phyloP scores from a whole-genome alignment of 2,797 vertebrate genomes.

The Leucoraja ocellata region DNA sequence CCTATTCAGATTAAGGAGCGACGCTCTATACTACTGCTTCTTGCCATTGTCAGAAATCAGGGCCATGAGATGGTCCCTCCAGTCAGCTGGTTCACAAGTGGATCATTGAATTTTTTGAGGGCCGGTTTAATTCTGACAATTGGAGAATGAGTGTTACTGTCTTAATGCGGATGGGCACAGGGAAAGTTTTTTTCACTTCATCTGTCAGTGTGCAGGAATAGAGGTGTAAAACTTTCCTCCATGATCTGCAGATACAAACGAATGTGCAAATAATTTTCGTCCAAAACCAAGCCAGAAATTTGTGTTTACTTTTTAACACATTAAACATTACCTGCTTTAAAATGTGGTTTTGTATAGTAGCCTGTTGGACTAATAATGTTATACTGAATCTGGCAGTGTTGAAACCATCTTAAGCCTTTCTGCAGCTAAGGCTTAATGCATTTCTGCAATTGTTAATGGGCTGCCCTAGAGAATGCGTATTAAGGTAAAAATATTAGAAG shows the following conservation, averaged over 20 bases:
- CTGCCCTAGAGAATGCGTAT: constrained; percentile 51
- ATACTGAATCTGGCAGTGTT: constrained; percentile 51
- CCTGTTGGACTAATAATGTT: constrained; percentile 50
- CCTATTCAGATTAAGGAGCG: background rate
- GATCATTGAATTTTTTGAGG: background rate
- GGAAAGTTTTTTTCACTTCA: background rate
- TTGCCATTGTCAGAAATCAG: background rate
- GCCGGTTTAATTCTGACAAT: background rate
- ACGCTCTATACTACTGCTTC: background rate
- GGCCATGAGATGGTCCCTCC: background rate
- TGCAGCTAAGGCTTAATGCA: constrained; percentile 54
- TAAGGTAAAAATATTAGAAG: constrained; percentile 50
- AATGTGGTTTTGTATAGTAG: constrained; percentile 48
- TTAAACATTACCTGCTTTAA: constrained; percentile 51
- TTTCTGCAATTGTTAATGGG: constrained; percentile 53
- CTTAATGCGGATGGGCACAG: background rate
- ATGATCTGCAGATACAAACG: background rate
- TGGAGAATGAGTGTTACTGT: background rate
- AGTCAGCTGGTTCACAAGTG: background rate
- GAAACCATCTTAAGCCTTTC: constrained; percentile 53
- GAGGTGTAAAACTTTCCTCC: background rate
- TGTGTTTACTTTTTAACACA: constrained; percentile 3
- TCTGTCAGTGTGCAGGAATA: background rate
- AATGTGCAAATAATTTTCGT: background rate
- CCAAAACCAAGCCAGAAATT: constrained; percentile 7